These are phyloP conservation scores for Sipha flava DNA, from an alignment of 1,140 invertebrate genomes.

Conservation along the genomic window DNA sequence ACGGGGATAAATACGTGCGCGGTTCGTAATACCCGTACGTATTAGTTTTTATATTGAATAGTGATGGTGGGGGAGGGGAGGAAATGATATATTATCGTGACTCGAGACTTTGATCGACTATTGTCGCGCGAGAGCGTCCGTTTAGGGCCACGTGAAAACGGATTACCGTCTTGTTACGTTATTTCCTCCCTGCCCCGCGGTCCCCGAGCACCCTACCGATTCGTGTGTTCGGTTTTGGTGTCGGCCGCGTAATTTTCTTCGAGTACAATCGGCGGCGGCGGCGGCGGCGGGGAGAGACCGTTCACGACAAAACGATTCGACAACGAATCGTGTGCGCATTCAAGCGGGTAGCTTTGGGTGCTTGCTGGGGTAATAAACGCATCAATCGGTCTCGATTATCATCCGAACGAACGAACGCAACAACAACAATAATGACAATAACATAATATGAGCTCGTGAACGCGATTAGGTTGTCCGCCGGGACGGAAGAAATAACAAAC, in stretches of 20 bases:
- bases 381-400: no score
- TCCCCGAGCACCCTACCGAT: neutral
- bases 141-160: neutral
- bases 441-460: no score
- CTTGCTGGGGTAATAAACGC: no score
- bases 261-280: neutral
- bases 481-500: no score
- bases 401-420: no score
- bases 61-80: no score
- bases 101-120: constrained; percentile 2
- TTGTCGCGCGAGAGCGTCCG: neutral
- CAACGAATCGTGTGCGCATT: no score
- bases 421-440: no score
- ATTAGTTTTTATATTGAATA: no score
- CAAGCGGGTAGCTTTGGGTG: neutral
- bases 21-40: no score
- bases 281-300: neutral
- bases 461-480: no score
- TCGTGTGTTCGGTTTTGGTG: neutral
- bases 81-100: constrained; percentile 21
- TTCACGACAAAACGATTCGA: neutral
- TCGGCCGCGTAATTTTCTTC: neutral
- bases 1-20: neutral
- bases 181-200: neutral
- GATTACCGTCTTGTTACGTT: neutral